A percentile compares a stretch with the other conserved stretches of the same genome.
phyloP scores from a whole-genome alignment of 2,888 invertebrate species.

The Byasa hedistus region DNA sequence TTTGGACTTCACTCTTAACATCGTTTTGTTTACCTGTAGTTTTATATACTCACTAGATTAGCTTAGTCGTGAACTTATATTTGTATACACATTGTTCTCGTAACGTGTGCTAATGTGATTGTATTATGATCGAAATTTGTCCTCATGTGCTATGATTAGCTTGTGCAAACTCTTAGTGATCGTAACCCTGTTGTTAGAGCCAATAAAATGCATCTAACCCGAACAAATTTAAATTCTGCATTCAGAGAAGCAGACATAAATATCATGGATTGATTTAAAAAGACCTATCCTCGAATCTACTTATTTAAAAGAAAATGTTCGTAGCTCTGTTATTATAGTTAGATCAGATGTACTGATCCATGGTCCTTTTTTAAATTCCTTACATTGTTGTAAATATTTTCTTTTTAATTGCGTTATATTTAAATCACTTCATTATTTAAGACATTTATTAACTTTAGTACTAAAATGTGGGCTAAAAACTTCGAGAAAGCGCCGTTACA shows the following conservation, averaged over 20 bases:
- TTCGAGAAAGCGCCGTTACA: not conserved
- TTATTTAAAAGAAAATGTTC: not conserved
- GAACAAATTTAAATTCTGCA: not conserved
- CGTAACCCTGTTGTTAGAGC: not conserved
- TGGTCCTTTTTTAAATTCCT: not conserved
- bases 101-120: too few relatives aligned
- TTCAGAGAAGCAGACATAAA: too few relatives aligned
- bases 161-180: not conserved
- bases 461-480: not conserved
- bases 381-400: not conserved
- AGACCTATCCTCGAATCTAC: not conserved
- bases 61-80: too few relatives aligned
- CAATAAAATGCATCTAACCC: not conserved
- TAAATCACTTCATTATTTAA: not conserved
- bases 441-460: not conserved
- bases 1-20: too few relatives aligned
- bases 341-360: not conserved
- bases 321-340: not conserved
- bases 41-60: too few relatives aligned
- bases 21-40: too few relatives aligned
- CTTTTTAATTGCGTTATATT: not conserved
- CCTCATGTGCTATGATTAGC: too few relatives aligned
- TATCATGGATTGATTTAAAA: not conserved
- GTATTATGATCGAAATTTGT: too few relatives aligned
- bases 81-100: too few relatives aligned